These are phyloP conservation scores for Presbytis comata DNA, from an alignment of 2,797 vertebrate genomes.

Conservation along the genomic window DNA sequence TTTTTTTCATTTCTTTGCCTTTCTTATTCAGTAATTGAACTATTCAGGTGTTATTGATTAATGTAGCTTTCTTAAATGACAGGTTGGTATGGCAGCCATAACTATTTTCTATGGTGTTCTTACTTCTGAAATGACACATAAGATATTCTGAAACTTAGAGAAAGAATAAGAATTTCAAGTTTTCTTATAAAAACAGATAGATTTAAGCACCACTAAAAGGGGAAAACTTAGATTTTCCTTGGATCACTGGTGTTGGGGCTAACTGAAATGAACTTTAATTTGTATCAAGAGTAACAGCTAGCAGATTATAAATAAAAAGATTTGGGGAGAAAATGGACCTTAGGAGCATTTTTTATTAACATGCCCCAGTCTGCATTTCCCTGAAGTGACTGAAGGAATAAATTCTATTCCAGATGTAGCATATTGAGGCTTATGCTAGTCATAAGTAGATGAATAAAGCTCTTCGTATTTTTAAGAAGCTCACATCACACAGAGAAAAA, in stretches of 20 bases:
- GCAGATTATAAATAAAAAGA: neutral
- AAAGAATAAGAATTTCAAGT: slow-evolving; percentile 32
- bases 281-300: neutral
- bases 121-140: slow-evolving; percentile 54
- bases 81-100: slow-evolving; percentile 33
- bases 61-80: slow-evolving; percentile 67
- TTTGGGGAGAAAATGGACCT: neutral
- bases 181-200: slow-evolving; percentile 40
- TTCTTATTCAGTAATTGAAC: slow-evolving; percentile 62
- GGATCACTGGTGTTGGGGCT: neutral
- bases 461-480: slow-evolving; percentile 37
- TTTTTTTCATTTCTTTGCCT: slow-evolving; percentile 66
- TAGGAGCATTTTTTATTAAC: slow-evolving; percentile 27
- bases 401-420: neutral
- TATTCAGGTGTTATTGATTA: slow-evolving; percentile 75
- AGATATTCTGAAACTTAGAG: slow-evolving; percentile 50
- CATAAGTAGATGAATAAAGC: neutral
- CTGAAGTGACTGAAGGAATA: neutral
- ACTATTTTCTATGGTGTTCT: slow-evolving; percentile 36
- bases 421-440: neutral
- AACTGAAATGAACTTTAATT: slow-evolving; percentile 30
- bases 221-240: neutral
- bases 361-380: neutral
- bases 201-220: neutral
- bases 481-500: neutral